Percentiles rank a stretch among this genome's conserved stretches.
Conservation (phyloP, 2,888 invertebrate genomes). For the Caenorhabditis sp. region DNA sequence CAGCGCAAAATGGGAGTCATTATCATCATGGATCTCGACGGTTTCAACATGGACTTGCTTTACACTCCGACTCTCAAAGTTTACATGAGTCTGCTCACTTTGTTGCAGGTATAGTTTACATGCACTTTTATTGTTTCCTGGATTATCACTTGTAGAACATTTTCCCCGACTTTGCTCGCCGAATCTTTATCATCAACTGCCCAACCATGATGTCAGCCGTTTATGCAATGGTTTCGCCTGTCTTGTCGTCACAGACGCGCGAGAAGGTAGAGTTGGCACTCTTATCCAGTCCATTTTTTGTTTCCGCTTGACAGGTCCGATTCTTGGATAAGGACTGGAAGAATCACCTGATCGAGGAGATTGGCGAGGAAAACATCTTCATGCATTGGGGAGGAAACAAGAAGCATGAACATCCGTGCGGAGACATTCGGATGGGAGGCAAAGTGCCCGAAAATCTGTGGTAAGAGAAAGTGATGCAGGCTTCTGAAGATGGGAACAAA, state of each 20-base stretch:
- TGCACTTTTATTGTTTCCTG: conserved; percentile 7
- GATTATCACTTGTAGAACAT: conserved; percentile 62
- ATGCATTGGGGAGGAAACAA: conserved; percentile 75
- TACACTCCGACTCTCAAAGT: conserved; percentile 76
- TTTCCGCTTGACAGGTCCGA: conserved; percentile 49
- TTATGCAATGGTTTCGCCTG: conserved; percentile 73
- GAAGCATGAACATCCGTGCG: conserved; percentile 59
- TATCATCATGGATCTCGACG: conserved; percentile 80
- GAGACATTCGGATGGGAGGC: conserved; percentile 78
- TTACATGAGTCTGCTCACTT: conserved; percentile 76
- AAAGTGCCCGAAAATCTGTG: conserved; percentile 72
- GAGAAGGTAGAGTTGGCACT: conserved; percentile 63
- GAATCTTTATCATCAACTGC: conserved; percentile 72
- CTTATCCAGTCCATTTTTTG: conserved; percentile 28
- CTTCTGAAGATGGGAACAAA: too few species aligned
- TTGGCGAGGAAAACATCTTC: conserved; percentile 72
- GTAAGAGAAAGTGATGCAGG: conserved; percentile 26
- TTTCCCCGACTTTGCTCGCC: conserved; percentile 73
- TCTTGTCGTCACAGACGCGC: conserved; percentile 71
- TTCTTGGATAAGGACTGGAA: conserved; percentile 74
- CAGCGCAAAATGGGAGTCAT: conserved; percentile 75
- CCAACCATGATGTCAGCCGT: conserved; percentile 73
- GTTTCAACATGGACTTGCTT: conserved; percentile 78
- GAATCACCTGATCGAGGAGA: conserved; percentile 64
- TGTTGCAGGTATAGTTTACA: conserved; percentile 71